phyloP scores from a whole-genome alignment of 1,140 invertebrate species.

The Cyphomyrmex costatus region DNA sequence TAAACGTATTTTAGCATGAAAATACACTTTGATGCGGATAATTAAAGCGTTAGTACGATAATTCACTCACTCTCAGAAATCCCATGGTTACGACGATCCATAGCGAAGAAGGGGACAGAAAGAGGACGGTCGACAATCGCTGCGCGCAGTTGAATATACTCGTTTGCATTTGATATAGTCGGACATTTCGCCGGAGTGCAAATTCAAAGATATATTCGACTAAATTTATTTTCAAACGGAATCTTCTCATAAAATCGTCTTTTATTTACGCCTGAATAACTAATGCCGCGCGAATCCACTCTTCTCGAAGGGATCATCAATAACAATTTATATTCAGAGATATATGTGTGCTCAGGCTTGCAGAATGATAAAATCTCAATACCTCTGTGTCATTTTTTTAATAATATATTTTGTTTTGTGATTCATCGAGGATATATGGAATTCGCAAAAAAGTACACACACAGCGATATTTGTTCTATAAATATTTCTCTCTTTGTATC shows the following conservation, averaged over 20 bases:
- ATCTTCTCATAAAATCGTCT: slow-evolving; percentile 30
- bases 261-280: slow-evolving; percentile 49
- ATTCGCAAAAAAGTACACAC: background rate
- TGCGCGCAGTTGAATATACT: slow-evolving; percentile 60
- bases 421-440: background rate
- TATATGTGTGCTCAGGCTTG: background rate
- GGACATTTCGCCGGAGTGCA: slow-evolving; percentile 34
- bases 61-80: slow-evolving; percentile 41
- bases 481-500: background rate
- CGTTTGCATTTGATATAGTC: slow-evolving; percentile 61
- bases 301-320: background rate
- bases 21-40: slow-evolving; percentile 42
- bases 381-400: slow-evolving; percentile 14
- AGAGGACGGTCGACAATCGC: slow-evolving; percentile 51
- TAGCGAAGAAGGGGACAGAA: slow-evolving; percentile 13
- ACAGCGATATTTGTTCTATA: background rate
- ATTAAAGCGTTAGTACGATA: slow-evolving; percentile 53
- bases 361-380: slow-evolving; percentile 27
- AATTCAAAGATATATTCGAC: slow-evolving; percentile 57
- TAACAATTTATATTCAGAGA: slow-evolving; percentile 29
- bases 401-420: background rate
- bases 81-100: slow-evolving; percentile 37
- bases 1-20: slow-evolving; percentile 22
- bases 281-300: slow-evolving; percentile 1
- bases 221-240: slow-evolving; percentile 53